Evolutionary conservation across 2,797 vertebrate genomes (phyloP).

Genomic region (Cheirogaleus major): DNA sequence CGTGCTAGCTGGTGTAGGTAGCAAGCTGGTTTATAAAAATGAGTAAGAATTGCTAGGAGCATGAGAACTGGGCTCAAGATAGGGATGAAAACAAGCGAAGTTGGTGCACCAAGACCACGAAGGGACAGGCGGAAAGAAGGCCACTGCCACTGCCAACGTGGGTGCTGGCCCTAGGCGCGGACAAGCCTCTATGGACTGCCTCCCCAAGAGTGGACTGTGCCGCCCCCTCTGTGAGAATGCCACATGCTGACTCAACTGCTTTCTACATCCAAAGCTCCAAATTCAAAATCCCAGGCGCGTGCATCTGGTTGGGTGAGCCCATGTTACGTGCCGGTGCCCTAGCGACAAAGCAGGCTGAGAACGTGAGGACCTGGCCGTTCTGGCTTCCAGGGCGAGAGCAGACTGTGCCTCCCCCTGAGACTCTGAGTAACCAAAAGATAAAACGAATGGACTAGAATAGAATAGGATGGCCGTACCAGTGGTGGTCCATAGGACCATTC

Average conservation of each 20-base stretch:
- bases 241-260: neutral
- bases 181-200: neutral
- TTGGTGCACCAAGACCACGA: neutral
- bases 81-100: neutral
- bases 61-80: neutral
- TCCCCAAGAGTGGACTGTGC: neutral
- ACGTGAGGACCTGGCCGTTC: neutral
- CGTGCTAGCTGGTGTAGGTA: neutral
- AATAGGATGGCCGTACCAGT: neutral
- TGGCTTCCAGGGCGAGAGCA: neutral
- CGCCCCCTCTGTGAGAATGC: neutral
- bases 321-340: neutral
- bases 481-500: neutral
- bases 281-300: neutral
- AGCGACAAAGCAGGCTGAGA: neutral
- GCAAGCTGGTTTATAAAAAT: neutral
- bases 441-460: neutral
- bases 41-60: neutral
- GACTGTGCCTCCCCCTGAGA: neutral
- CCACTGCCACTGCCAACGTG: accelerated
- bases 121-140: neutral
- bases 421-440: neutral
- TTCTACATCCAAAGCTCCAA: neutral
- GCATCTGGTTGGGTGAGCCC: neutral
- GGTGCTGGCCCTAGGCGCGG: accelerated